Evolutionary conservation across 2,113 vertebrate species (phyloP).

Genomic region (Xiphorhynchus elegans): DNA sequence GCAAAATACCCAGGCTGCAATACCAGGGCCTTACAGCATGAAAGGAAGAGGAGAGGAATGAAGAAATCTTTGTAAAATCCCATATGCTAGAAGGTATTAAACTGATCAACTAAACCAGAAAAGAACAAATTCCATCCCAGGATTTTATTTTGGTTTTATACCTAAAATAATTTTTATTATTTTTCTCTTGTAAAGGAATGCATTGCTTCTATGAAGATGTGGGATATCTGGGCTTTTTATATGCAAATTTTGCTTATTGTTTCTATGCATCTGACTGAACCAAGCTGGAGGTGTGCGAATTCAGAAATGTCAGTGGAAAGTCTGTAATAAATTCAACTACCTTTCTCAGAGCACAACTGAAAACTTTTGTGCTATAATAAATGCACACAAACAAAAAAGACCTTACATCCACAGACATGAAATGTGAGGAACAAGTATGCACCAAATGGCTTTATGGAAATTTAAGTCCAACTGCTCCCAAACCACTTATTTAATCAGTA

Average conservation of each 20-base stretch:
- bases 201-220: background rate
- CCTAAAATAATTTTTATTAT: background rate
- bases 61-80: background rate
- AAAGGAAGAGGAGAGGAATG: background rate
- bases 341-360: conserved; percentile 5
- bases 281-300: background rate
- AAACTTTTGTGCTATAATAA: conserved; percentile 25
- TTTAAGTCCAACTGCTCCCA: background rate
- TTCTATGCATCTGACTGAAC: conserved; percentile 34
- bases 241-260: conserved; percentile 28
- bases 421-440: background rate
- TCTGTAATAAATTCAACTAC: background rate
- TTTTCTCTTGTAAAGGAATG: background rate
- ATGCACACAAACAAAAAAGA: conserved; percentile 41
- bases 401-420: background rate
- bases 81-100: background rate
- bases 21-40: accelerated
- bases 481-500: background rate
- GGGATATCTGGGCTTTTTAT: background rate
- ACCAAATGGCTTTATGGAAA: background rate
- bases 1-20: background rate
- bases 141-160: background rate
- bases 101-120: background rate
- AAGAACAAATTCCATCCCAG: background rate
- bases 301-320: conserved; percentile 16